Percentiles rank a stretch among this genome's conserved stretches.
Conservation (phyloP, 2,113 vertebrate species). For the Taxidea taxus region DNA sequence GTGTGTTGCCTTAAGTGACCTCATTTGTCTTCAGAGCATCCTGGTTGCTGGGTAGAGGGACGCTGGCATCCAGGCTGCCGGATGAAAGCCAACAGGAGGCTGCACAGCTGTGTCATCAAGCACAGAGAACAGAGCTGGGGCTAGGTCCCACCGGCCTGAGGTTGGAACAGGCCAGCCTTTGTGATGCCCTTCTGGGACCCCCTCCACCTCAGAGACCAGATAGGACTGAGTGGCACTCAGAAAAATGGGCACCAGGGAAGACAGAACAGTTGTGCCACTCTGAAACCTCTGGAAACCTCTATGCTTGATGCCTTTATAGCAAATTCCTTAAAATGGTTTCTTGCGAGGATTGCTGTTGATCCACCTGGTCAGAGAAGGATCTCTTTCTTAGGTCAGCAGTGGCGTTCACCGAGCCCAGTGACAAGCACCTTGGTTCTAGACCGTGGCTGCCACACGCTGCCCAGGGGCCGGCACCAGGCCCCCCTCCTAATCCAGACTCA, state of each 20-base stretch:
- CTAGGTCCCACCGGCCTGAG: neutral
- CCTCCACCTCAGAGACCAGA: neutral
- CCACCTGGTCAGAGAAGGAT: neutral
- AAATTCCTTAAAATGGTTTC: neutral
- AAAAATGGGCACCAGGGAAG: neutral
- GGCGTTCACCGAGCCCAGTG: neutral
- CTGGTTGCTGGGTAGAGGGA: neutral
- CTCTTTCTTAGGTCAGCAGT: neutral
- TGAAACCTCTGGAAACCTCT: neutral
- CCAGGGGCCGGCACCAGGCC: too few relatives aligned
- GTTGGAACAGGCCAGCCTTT: neutral
- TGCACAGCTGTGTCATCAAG: neutral
- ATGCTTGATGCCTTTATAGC: neutral
- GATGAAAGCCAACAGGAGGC: neutral
- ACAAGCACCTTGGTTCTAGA: neutral
- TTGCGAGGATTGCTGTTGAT: neutral
- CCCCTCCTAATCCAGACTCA: neutral
- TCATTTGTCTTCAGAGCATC: neutral
- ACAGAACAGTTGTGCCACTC: neutral
- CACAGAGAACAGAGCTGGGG: neutral
- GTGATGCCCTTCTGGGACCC: neutral
- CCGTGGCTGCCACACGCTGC: neutral
- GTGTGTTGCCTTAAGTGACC: neutral
- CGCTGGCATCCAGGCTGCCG: neutral
- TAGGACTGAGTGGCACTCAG: neutral